Percentiles rank a stretch among this genome's conserved stretches.
phyloP scores from a whole-genome alignment of 2,888 invertebrate genomes.

The Lasiommata megera region DNA sequence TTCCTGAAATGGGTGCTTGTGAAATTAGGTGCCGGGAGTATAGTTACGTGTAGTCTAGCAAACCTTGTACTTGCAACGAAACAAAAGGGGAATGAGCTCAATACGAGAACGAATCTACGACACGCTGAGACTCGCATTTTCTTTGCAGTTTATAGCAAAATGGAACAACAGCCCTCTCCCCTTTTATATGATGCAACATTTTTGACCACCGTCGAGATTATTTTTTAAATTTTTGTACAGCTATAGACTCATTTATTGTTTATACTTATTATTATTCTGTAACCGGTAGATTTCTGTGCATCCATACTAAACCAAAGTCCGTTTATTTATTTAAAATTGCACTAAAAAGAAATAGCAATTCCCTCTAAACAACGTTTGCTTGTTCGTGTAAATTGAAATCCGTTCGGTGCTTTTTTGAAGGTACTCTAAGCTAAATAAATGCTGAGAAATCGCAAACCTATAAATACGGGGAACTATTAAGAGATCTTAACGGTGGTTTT shows the following conservation, averaged over 20 bases:
- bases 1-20: constrained; percentile 13
- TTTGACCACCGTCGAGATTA: too few species aligned
- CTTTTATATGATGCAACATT: too few species aligned
- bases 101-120: constrained; percentile 21
- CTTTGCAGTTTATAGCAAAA: constrained; percentile 6
- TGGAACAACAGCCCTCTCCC: neutral
- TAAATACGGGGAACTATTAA: constrained; percentile 33
- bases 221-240: too few species aligned
- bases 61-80: constrained; percentile 22
- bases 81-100: constrained; percentile 27
- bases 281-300: too few species aligned
- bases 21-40: constrained; percentile 18
- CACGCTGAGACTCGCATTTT: constrained; percentile 14
- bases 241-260: too few species aligned
- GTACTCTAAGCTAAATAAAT: neutral
- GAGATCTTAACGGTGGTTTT: constrained; percentile 45
- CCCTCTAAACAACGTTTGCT: too few species aligned
- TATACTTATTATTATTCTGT: too few species aligned
- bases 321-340: too few species aligned
- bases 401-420: too few species aligned
- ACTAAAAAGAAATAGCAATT: too few species aligned
- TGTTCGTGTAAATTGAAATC: too few species aligned
- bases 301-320: too few species aligned
- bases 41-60: constrained; percentile 13
- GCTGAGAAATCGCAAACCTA: constrained; percentile 18